Base-by-base conservation (phyloP, 2,113 vertebrate species). In the Atrichornis clamosus region DNA sequence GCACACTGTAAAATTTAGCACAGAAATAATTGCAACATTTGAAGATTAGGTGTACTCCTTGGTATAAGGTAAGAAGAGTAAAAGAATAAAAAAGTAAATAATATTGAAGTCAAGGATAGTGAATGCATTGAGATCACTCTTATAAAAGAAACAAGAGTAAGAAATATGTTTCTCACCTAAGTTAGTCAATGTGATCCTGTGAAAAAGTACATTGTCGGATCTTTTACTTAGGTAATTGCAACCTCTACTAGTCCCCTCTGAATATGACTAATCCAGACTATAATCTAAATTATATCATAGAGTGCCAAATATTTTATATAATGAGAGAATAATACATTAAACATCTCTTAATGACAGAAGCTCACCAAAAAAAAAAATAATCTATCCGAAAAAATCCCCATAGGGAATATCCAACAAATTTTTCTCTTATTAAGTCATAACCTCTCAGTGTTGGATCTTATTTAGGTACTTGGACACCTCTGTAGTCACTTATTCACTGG, bases 321-420 rank as follows among this genome's bases (percentile, higher is more conserved):
- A 9, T 50, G 15, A 91, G 14, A 84, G 15, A 75, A 60, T n/a
- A 89, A 33, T 9, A 42, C 8, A 76, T 56, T 67, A 78, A 59
- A 50, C 10, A 70, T 46, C 26, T 47, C 32, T 30, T 64, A 49
- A 39, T 33, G 58, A 70, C 4, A 94, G n/a, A 87, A 77, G 46
- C 9, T 47, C 28, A 82, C 18, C 11, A 35, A 46, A 65, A 46
- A 60, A 46, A 18, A 9, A 55, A 93, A 63, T 22, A 26, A 16
- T 4, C 17, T 1, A 7, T 33, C 39, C n/a, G 28, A 9, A 1
- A 37, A 60, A 65, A 26, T 37, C 3, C 74, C 0, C 8, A 80
- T 21, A 89, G 84, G 15, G n/a, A 35, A 68, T 56, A n/a, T 2
- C 21, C 14, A 41, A 41, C 4, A 37, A 12, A 1, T n/a, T 74